Evolutionary conservation across 2,888 invertebrate genomes (phyloP).

Genomic region (Apoda limacodes): DNA sequence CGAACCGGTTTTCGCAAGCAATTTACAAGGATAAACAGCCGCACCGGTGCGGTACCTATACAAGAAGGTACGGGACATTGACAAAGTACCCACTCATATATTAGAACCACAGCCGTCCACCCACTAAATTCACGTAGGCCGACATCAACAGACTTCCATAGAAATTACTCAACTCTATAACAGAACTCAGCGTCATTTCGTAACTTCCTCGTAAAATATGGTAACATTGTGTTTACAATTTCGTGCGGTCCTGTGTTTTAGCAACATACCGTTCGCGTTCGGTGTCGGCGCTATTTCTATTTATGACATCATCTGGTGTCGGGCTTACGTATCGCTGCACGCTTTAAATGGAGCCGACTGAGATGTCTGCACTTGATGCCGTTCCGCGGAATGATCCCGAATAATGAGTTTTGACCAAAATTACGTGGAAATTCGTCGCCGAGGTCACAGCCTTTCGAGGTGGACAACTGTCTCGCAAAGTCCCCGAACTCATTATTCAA

Average conservation of each 20-base stretch:
- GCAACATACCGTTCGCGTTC: constrained; percentile 46
- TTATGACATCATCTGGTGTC: constrained; percentile 70
- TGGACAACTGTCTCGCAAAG: constrained; percentile 50
- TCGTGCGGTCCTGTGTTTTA: constrained; percentile 42
- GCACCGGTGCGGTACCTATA: constrained; percentile 8
- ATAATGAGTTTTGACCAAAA: constrained; percentile 59
- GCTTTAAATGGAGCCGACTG: constrained; percentile 70
- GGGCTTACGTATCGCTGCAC: constrained; percentile 69
- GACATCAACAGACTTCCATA: background rate
- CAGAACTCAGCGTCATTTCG: constrained; percentile 6
- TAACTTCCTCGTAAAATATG: constrained; percentile 19
- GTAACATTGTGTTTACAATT: constrained; percentile 35
- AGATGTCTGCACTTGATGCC: constrained; percentile 65
- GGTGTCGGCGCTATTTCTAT: constrained; percentile 67
- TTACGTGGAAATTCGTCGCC: constrained; percentile 40
- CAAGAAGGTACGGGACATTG: constrained; percentile 10
- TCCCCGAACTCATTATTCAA: constrained; percentile 55
- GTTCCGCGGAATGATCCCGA: constrained; percentile 64
- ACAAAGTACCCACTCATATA: no score
- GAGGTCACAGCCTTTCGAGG: constrained; percentile 34
- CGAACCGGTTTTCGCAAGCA: constrained; percentile 37
- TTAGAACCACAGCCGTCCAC: no score
- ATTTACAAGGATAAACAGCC: no score
- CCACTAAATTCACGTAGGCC: no score
- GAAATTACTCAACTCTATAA: background rate